phyloP scores from a whole-genome alignment of 2,113 vertebrate genomes.

The Paedocypris sp. region DNA sequence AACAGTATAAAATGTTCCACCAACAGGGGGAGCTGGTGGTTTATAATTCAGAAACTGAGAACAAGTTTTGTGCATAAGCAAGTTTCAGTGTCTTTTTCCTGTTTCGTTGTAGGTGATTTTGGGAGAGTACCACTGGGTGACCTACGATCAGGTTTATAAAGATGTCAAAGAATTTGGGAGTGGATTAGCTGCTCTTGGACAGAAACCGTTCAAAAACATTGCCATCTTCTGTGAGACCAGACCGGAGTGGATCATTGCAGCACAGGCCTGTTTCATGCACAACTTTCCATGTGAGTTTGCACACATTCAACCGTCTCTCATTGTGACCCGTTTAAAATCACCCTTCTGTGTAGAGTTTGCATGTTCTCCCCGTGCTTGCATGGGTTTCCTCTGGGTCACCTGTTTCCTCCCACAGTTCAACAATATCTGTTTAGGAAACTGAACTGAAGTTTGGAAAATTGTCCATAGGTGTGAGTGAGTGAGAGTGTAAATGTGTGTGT shows the following conservation, averaged over 20 bases:
- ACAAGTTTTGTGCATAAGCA: too few relatives aligned
- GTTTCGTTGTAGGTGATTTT: slow-evolving; percentile 71
- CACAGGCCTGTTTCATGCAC: slow-evolving; percentile 86
- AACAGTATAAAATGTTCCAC: too few relatives aligned
- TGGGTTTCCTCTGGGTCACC: too few relatives aligned
- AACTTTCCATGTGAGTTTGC: slow-evolving; percentile 82
- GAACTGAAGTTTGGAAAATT: too few relatives aligned
- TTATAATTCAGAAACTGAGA: too few relatives aligned
- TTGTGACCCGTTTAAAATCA: neutral
- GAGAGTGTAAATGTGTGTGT: too few relatives aligned
- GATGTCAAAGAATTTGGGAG: slow-evolving; percentile 73
- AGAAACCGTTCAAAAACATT: slow-evolving; percentile 76
- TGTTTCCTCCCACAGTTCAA: too few relatives aligned
- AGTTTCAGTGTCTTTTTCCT: neutral
- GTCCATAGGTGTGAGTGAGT: too few relatives aligned
- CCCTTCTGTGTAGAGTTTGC: too few relatives aligned
- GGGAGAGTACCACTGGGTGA: slow-evolving; percentile 80
- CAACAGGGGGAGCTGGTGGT: slow-evolving; percentile 4
- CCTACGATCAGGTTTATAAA: slow-evolving; percentile 68
- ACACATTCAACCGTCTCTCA: neutral
- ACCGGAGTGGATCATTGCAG: slow-evolving; percentile 84
- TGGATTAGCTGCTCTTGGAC: slow-evolving; percentile 75
- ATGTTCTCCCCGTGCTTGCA: too few relatives aligned
- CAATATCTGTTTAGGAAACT: too few relatives aligned
- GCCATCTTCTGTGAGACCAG: slow-evolving; percentile 94